phyloP scores from a whole-genome alignment of 2,888 invertebrate genomes.

The Leucozona laternaria region DNA sequence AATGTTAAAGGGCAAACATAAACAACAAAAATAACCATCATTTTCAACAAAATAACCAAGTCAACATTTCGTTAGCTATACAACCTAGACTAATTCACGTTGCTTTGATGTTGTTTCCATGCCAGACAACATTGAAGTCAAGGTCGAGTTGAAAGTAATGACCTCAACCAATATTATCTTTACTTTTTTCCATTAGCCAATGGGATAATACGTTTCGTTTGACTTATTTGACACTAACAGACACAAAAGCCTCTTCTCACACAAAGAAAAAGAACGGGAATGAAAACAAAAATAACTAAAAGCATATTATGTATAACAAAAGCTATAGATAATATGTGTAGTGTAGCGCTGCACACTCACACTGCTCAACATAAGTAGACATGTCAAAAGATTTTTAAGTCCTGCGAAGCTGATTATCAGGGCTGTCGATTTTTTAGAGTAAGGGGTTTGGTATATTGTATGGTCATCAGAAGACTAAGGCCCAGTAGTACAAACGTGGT shows the following conservation, averaged over 20 bases:
- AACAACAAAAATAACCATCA: neutral
- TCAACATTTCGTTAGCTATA: neutral
- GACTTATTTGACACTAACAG: conserved; percentile 22
- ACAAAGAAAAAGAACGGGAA: neutral
- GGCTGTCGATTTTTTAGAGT: neutral
- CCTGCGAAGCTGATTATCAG: neutral
- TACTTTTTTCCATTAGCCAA: conserved; percentile 22
- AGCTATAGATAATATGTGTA: neutral
- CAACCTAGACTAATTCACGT: neutral
- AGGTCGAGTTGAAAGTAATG: conserved; percentile 11
- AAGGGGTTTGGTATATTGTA: neutral
- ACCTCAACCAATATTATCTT: conserved; percentile 16
- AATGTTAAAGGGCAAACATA: neutral
- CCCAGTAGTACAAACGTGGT: too few species aligned
- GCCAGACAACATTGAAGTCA: conserved; percentile 7
- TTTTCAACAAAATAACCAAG: neutral
- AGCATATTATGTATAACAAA: neutral
- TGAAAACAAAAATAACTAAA: neutral
- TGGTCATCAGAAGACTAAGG: too few species aligned
- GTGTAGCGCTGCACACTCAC: neutral
- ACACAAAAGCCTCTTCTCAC: conserved; percentile 4
- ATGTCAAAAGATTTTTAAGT: neutral
- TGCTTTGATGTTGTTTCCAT: conserved; percentile 10
- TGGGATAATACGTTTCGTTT: neutral
- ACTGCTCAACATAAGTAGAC: neutral